phyloP scores from a whole-genome alignment of 2,888 invertebrate species.

The Hirtodrosophila histrioides region DNA sequence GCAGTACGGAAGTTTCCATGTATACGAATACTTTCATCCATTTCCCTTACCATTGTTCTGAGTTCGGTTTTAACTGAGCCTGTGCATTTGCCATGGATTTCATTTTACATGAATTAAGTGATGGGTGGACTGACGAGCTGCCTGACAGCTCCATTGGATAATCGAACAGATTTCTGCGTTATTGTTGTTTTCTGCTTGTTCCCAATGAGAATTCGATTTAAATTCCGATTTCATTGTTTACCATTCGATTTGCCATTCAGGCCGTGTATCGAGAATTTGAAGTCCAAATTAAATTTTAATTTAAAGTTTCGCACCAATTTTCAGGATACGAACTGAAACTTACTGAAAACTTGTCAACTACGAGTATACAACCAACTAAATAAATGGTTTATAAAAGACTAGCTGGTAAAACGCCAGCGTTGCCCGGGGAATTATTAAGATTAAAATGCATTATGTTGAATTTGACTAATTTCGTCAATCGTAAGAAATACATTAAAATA shows the following conservation, averaged over 20 bases:
- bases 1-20: neutral
- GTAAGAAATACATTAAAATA: no score
- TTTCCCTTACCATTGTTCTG: conserved; percentile 27
- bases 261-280: conserved; percentile 10
- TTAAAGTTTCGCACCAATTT: neutral
- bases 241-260: conserved; percentile 26
- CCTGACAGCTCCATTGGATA: conserved; percentile 9
- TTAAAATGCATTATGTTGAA: no score
- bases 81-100: conserved; percentile 14
- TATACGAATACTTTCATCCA: conserved; percentile 9
- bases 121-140: conserved; percentile 8
- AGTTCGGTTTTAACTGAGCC: neutral
- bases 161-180: conserved; percentile 23
- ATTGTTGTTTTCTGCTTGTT: neutral
- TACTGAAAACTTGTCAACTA: no score
- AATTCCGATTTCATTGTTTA: conserved; percentile 22
- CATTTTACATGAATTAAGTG: conserved; percentile 5
- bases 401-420: no score
- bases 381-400: no score
- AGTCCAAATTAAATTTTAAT: conserved; percentile 1
- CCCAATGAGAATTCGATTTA: conserved; percentile 1
- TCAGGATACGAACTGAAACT: neutral
- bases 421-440: no score
- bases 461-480: no score
- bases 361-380: no score